Conservation (phyloP, 2,888 invertebrate genomes). For the Frankliniella intonsa region DNA sequence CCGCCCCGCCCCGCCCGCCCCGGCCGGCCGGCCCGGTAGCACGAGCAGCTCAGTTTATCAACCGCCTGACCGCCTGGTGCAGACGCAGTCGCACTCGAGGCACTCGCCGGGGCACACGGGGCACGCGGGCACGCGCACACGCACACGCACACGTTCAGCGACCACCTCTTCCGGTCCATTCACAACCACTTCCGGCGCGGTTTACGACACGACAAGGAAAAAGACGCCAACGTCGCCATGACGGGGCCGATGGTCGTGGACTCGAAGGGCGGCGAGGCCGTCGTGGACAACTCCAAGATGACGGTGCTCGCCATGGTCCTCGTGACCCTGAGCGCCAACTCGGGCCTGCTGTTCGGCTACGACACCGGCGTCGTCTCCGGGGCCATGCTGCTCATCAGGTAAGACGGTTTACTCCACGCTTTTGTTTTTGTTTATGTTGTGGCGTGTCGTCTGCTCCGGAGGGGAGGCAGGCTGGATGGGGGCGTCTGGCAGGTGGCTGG, state of each 20-base stretch:
- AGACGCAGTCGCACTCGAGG: background rate
- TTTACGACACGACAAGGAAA: background rate
- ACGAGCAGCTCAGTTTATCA: background rate
- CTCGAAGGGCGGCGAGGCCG: background rate
- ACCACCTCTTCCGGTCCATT: background rate
- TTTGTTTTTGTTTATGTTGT: too few relatives aligned
- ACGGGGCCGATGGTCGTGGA: background rate
- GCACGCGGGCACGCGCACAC: too few relatives aligned
- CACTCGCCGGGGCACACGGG: too few relatives aligned
- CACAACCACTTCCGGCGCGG: background rate
- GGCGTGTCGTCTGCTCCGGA: too few relatives aligned
- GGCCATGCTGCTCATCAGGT: constrained; percentile 46
- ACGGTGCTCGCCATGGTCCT: background rate
- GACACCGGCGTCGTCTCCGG: constrained; percentile 56
- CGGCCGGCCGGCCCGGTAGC: background rate
- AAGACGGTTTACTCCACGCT: constrained; percentile 24
- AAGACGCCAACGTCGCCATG: background rate
- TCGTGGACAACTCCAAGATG: background rate
- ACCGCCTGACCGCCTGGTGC: background rate
- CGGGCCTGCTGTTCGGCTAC: constrained; percentile 55
- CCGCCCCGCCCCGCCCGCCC: background rate
- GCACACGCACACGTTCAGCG: too few relatives aligned
- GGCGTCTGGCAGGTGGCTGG: too few relatives aligned
- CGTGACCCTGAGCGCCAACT: constrained; percentile 45
- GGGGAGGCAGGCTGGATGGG: too few relatives aligned